Base-by-base conservation (phyloP, 1,140 invertebrate species). In the Drosophila subpulchrella region DNA sequence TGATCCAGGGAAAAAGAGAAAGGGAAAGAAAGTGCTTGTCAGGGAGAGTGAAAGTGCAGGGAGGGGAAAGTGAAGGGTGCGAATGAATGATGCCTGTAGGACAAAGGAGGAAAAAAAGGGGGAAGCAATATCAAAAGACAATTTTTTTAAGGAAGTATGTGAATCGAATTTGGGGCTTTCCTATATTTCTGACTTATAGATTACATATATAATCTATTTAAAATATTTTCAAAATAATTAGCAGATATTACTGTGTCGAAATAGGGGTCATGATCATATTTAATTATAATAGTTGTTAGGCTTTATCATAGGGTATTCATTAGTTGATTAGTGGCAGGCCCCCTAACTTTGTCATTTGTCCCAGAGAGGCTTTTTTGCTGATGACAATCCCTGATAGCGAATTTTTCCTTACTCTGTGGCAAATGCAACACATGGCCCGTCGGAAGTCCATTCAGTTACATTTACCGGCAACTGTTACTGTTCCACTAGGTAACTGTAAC, bases 401-500 rank as follows among this genome's bases (percentile, higher is more conserved):
- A 4, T 2, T 34, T 15, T 12, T 20, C n/a, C 17, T 13, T 34
- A 39, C n/a, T 10, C 27, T 17, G n/a, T 15, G 58, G 15, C 15
- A 67, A 38, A 12, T 59, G 61, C 58, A 51, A 63, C 67, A 66
- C 53, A 42, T 71, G 67, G 36, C 67, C 50, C n/a, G 48, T 54
- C 42, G 63, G 59, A 83, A 83, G 60, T 79, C 47, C 53, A 63
- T 50, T 48, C 44, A 34, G 24, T 39, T 32, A n/a, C 53, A 13
- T 44, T 57, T 57, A 20, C 30, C 15, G 24, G 46, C 20, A n/a
- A 39, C 62, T 36, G 38, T 47, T 39, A 24, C 54, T 36, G 38
- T 47, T 30, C 7, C 57, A 46, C 12, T 32, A 44, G 36, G 30
- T 41, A 60, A 59, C 27, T 65, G 75, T 75, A 79, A 79, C 75